Conservation (phyloP, 2,113 vertebrate genomes). For the Lasiurus cinereus region DNA sequence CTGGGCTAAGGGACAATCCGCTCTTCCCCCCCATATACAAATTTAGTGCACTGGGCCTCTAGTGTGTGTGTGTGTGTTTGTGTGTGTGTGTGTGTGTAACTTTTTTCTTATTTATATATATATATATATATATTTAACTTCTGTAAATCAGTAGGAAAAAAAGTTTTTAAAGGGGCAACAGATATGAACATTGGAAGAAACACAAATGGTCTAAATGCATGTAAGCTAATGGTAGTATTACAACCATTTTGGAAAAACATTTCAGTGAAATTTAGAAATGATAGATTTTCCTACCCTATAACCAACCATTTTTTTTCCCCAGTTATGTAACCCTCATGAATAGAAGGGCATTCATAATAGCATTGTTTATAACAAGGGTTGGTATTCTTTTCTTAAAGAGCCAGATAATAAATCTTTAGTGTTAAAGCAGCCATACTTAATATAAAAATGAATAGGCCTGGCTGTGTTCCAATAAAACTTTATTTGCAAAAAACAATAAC, state of each 20-base stretch:
- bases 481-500: constrained; percentile 21
- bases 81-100: no score
- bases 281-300: constrained; percentile 18
- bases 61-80: no score
- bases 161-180: background rate
- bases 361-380: background rate
- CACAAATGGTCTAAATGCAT: background rate
- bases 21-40: no score
- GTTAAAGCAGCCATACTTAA: constrained; percentile 23
- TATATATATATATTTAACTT: background rate
- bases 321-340: background rate
- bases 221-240: constrained; percentile 17
- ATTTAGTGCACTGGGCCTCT: no score
- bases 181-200: background rate
- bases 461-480: constrained; percentile 26
- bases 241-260: constrained; percentile 1
- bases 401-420: constrained; percentile 34
- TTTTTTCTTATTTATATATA: no score
- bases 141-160: constrained; percentile 24
- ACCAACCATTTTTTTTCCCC: constrained; percentile 12
- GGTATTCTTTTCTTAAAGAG: constrained; percentile 40
- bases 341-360: constrained; percentile 17
- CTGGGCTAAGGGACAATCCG: no score
- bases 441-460: background rate
- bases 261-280: background rate